These are phyloP conservation scores for Pelecanoides urinatrix DNA, from an alignment of 2,113 vertebrate species.

Conservation along the genomic window DNA sequence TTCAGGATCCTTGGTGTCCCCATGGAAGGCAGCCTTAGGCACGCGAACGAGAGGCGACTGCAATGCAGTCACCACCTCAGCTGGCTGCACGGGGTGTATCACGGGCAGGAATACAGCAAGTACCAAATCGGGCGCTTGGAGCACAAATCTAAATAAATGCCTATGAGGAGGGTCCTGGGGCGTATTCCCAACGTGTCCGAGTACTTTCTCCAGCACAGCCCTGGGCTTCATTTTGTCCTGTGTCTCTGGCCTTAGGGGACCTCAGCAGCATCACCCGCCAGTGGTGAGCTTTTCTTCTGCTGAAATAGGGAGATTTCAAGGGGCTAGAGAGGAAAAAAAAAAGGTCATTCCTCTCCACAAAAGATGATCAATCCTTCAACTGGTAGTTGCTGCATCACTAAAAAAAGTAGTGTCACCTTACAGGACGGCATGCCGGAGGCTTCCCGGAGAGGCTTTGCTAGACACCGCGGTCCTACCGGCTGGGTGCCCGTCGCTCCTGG, in stretches of 20 bases:
- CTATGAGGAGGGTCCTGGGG: not conserved
- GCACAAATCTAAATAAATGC: not conserved
- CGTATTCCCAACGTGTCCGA: accelerated
- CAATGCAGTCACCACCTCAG: not conserved
- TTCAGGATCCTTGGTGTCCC: not conserved
- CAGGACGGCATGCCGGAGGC: not conserved
- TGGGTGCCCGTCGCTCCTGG: not conserved
- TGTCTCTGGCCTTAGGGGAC: not conserved
- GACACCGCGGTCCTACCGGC: not conserved
- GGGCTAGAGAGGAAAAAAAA: not conserved
- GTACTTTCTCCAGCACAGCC: not conserved
- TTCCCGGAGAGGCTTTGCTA: not conserved
- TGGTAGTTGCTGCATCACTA: not conserved
- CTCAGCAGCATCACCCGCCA: not conserved
- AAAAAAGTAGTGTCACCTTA: not conserved
- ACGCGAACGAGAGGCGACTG: accelerated
- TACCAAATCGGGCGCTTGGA: not conserved
- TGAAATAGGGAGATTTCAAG: not conserved
- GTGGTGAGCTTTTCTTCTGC: not conserved
- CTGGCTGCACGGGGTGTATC: accelerated
- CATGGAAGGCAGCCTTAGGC: accelerated
- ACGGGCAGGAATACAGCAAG: not conserved
- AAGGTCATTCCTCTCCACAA: not conserved
- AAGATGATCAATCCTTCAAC: not conserved
- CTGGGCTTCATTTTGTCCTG: not conserved